Evolutionary conservation across 2,888 invertebrate species (phyloP).

Genomic region (Caenorhabditis macrosperma): DNA sequence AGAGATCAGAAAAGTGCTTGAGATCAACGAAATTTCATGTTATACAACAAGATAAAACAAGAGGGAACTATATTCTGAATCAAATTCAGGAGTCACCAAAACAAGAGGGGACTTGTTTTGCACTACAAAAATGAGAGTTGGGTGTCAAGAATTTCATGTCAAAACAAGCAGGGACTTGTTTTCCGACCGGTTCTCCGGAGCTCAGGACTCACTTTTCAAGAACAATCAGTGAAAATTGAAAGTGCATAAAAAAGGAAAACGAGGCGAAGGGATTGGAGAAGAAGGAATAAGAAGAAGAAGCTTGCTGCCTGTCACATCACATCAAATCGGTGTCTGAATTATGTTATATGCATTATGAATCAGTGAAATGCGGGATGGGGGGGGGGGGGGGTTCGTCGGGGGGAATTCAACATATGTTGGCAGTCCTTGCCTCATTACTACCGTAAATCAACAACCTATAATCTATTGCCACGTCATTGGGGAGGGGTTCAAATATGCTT

Average conservation of each 20-base stretch:
- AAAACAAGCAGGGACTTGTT: not conserved
- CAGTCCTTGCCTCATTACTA: slow-evolving; percentile 50
- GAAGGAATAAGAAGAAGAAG: slow-evolving; percentile 19
- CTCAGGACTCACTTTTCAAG: not conserved
- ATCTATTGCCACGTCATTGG: slow-evolving; percentile 48
- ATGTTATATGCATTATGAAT: slow-evolving; percentile 57
- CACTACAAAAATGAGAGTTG: no score
- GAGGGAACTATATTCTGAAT: no score
- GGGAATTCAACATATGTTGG: slow-evolving; percentile 61
- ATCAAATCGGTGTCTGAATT: slow-evolving; percentile 54
- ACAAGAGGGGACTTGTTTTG: no score
- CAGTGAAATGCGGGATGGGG: not conserved
- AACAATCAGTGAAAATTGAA: not conserved
- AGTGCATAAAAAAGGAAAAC: slow-evolving; percentile 3
- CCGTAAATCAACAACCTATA: slow-evolving; percentile 55
- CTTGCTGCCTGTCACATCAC: slow-evolving; percentile 47
- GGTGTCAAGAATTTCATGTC: not conserved
- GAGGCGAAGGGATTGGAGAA: slow-evolving; percentile 5
- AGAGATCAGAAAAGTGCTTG: no score
- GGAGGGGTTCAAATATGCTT: not conserved
- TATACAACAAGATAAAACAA: no score
- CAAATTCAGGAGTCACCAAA: no score
- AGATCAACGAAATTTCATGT: no score
- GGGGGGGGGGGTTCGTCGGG: not conserved
- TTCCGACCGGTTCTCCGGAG: no score